These are phyloP conservation scores for Pygoscelis antarcticus DNA, from an alignment of 2,113 vertebrate species.

Conservation along the genomic window DNA sequence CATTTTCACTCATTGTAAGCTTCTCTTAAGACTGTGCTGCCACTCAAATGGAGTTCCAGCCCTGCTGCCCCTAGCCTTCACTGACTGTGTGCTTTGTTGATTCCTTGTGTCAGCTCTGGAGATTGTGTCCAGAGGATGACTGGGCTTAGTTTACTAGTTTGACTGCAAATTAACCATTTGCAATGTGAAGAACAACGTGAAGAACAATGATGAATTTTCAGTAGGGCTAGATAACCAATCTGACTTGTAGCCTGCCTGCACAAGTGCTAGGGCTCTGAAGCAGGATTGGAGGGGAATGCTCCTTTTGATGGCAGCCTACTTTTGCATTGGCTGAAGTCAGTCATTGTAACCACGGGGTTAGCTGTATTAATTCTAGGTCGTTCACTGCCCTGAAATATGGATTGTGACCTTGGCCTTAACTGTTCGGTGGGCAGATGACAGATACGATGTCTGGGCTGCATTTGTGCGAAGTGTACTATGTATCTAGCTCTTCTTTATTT, in stretches of 20 bases:
- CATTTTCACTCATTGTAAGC: neutral
- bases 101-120: conserved; percentile 8
- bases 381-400: neutral
- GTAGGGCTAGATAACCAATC: neutral
- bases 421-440: neutral
- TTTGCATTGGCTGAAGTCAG: neutral
- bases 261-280: neutral
- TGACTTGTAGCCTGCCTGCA: neutral
- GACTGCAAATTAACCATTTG: neutral
- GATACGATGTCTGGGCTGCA: neutral
- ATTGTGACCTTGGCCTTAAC: conserved; percentile 25
- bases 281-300: neutral
- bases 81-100: neutral
- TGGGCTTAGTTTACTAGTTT: neutral
- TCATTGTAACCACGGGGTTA: neutral
- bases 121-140: neutral
- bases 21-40: neutral
- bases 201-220: neutral
- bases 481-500: conserved; percentile 3
- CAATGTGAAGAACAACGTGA: neutral
- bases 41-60: neutral
- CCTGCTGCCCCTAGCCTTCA: neutral
- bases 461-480: neutral
- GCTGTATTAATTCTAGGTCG: conserved; percentile 8
- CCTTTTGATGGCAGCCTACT: neutral